phyloP scores from a whole-genome alignment of 23 tunicate genomes.

The Trididemnum clinides region DNA sequence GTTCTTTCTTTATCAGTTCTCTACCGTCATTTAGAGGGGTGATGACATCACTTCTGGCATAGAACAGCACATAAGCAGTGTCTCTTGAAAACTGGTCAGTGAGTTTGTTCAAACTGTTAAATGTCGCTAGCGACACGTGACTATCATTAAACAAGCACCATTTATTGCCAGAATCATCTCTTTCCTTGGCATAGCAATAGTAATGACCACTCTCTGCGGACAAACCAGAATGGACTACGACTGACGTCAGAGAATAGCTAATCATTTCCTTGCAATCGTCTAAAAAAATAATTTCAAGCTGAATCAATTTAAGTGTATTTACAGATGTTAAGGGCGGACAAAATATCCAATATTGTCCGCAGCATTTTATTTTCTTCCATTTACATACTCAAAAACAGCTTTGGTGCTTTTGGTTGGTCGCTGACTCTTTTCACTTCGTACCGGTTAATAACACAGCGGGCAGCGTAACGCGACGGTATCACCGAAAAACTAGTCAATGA shows the following conservation, averaged over 20 bases:
- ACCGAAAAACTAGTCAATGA: no score
- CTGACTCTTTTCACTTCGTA: no score
- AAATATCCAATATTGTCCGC: no score
- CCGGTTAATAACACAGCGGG: no score
- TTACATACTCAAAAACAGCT: no score
- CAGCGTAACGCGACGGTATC: no score
- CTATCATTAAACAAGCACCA: slow-evolving; percentile 72
- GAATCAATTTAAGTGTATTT: no score
- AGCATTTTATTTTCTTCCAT: no score
- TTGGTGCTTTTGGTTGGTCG: no score
- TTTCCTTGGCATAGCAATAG: slow-evolving; percentile 41
- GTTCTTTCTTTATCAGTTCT: neutral
- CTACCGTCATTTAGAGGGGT: neutral
- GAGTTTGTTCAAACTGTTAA: slow-evolving; percentile 15
- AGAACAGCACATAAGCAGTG: slow-evolving; percentile 59
- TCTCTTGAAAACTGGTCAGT: slow-evolving; percentile 42
- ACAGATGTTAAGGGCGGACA: no score
- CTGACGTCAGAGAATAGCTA: slow-evolving; percentile 7
- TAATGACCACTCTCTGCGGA: slow-evolving; percentile 72
- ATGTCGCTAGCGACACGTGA: slow-evolving; percentile 53
- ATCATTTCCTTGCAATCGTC: no score
- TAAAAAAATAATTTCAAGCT: no score
- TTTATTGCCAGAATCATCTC: neutral
- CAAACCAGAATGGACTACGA: slow-evolving; percentile 62
- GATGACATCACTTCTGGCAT: neutral